Base-by-base conservation (phyloP, 2,888 invertebrate genomes). In the Oscheius onirici region DNA sequence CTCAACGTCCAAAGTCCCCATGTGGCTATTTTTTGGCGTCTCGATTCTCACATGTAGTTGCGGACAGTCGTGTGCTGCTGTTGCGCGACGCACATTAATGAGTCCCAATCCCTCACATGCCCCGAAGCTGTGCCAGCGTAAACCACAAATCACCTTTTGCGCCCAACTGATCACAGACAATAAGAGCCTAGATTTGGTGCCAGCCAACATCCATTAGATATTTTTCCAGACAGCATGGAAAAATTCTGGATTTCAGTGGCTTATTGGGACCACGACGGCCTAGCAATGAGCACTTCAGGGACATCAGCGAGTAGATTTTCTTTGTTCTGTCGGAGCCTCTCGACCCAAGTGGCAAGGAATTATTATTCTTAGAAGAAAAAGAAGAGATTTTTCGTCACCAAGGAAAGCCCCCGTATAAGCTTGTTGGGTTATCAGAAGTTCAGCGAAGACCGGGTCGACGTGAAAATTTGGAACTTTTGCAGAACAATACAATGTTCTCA, bases 141-240 rank as follows among this genome's bases (percentile, higher is more conserved):
- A 63, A 63, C 63, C 63, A 63, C 63, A 63, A 63, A 63, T 63
- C 63, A 63, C 49, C 63, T 63, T 63, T 63, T 63, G 63, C 63
- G 63, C 63, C 63, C 63, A 63, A 63, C 63, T 63, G 63, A 49
- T 63, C 63, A 63, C 63, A 28, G 49, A 63, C 63, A 63, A 63
- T 63, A 63, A 24, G 43, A 46, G 49, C 17, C 28, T 17, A 63
- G 49, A 63, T 46, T n/a, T 46, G 63, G 63, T 26, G 49, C 49
- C 8, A 40, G 58, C 6, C 15, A 24, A 20, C 34, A 55, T 15
- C 46, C 46, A 46, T 17, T 46, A 46, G 20, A 20, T 52, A 20
- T 52, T 22, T n/a, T 52, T 20, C 11, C 8, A 20, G 46, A 20
- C 3, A 10, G 46, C 13, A 5, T 17, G 46, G n/a, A 8, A 34